Evolutionary conservation across 2,888 invertebrate genomes (phyloP).

Genomic region (Tetanocera ferruginea): DNA sequence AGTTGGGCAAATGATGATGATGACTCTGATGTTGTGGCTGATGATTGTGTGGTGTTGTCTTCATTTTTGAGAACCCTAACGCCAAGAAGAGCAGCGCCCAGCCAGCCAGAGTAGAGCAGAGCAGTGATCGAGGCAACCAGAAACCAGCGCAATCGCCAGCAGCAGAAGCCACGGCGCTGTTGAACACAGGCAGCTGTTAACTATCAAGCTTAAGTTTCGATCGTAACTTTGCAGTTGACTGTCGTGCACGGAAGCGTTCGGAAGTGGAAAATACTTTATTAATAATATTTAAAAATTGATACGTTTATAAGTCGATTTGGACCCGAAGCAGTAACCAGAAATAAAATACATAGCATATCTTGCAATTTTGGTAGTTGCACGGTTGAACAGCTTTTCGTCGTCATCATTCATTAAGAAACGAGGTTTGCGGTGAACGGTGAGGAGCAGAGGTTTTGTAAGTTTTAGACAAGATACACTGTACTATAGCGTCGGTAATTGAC

Average conservation of each 20-base stretch:
- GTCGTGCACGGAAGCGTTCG: conserved; percentile 71
- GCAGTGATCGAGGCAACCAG: conserved; percentile 29
- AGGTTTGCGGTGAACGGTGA: conserved; percentile 38
- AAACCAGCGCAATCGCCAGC: conserved; percentile 41
- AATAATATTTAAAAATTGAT: conserved; percentile 64
- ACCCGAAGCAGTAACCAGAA: conserved; percentile 18
- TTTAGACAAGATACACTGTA: conserved; percentile 39
- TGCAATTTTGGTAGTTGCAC: background rate
- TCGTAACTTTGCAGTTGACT: conserved; percentile 71
- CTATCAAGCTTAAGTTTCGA: conserved; percentile 70
- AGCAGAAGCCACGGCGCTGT: conserved; percentile 62
- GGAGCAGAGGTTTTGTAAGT: conserved; percentile 47
- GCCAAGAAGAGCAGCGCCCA: conserved; percentile 44
- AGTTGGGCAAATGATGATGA: conserved; percentile 34
- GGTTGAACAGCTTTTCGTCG: conserved; percentile 21
- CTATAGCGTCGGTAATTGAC: conserved; percentile 13
- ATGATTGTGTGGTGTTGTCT: conserved; percentile 46
- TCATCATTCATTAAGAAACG: conserved; percentile 44
- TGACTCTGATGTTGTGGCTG: conserved; percentile 37
- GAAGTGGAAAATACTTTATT: conserved; percentile 71
- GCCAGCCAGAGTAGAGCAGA: conserved; percentile 25
- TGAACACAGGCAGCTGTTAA: conserved; percentile 68
- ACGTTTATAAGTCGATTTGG: conserved; percentile 41
- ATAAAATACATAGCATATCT: conserved; percentile 27
- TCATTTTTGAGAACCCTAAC: conserved; percentile 49